These are phyloP conservation scores for Salminus brasiliensis DNA, from an alignment of 2,113 vertebrate genomes.

Conservation along the genomic window DNA sequence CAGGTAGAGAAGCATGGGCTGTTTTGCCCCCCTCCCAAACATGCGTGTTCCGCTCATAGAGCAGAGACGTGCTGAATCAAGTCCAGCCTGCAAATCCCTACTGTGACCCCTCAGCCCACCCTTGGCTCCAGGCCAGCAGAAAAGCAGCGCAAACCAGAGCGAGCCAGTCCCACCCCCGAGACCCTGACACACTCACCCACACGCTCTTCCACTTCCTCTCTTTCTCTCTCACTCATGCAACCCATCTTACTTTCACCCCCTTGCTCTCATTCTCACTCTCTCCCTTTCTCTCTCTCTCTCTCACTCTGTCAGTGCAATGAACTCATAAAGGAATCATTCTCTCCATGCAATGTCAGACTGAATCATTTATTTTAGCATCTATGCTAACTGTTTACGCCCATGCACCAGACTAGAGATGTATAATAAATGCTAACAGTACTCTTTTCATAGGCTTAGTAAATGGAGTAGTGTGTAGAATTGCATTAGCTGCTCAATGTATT, in stretches of 20 bases:
- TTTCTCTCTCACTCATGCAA: not conserved
- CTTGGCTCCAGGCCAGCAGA: slow-evolving; percentile 51
- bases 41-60: slow-evolving; percentile 23
- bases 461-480: too few relatives aligned
- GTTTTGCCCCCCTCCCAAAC: not conserved
- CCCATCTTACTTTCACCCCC: not conserved
- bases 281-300: not conserved
- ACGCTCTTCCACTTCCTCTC: slow-evolving; percentile 35
- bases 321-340: not conserved
- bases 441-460: too few relatives aligned
- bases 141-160: slow-evolving; percentile 77
- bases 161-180: slow-evolving; percentile 66
- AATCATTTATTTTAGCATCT: not conserved
- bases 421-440: too few relatives aligned
- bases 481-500: too few relatives aligned
- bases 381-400: too few relatives aligned
- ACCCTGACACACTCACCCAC: slow-evolving; percentile 37
- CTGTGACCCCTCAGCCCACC: slow-evolving; percentile 52
- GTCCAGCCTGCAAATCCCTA: slow-evolving; percentile 36
- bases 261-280: too few relatives aligned
- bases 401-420: too few relatives aligned
- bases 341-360: not conserved
- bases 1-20: not conserved
- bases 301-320: too few relatives aligned
- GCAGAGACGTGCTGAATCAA: slow-evolving; percentile 35